Percentiles rank a stretch among this genome's conserved stretches.
Evolutionary conservation across 2,113 vertebrate genomes (phyloP).

Genomic region (Hystrix brachyura): DNA sequence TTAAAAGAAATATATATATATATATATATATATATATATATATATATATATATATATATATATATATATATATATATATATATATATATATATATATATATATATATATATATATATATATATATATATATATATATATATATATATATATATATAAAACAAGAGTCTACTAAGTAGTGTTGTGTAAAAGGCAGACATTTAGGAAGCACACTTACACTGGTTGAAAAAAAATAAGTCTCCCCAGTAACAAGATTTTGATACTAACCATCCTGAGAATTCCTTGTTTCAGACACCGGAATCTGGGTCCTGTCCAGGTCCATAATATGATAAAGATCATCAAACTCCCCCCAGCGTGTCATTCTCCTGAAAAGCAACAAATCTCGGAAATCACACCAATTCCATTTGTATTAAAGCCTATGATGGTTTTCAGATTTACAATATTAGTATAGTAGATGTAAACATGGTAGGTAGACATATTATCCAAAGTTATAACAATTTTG

Average conservation of each 20-base stretch:
- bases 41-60: background rate
- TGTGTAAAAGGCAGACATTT: background rate
- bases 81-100: background rate
- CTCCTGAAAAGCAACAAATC: constrained; percentile 89
- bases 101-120: background rate
- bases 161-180: background rate
- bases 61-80: background rate
- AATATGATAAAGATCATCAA: constrained; percentile 93
- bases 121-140: background rate
- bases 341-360: constrained; percentile 97
- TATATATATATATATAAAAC: background rate
- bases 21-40: background rate
- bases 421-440: constrained; percentile 14
- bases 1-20: background rate
- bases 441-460: background rate
- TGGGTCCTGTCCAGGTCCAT: constrained; percentile 89
- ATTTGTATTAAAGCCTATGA: background rate
- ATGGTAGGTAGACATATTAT: background rate
- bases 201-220: background rate
- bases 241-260: constrained; percentile 42
- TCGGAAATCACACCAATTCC: background rate
- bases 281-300: constrained; percentile 77
- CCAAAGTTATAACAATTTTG: constrained; percentile 9
- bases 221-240: background rate
- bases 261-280: constrained; percentile 80